Conservation (phyloP, 1,140 invertebrate genomes). For the Diabrotica virgifera region DNA sequence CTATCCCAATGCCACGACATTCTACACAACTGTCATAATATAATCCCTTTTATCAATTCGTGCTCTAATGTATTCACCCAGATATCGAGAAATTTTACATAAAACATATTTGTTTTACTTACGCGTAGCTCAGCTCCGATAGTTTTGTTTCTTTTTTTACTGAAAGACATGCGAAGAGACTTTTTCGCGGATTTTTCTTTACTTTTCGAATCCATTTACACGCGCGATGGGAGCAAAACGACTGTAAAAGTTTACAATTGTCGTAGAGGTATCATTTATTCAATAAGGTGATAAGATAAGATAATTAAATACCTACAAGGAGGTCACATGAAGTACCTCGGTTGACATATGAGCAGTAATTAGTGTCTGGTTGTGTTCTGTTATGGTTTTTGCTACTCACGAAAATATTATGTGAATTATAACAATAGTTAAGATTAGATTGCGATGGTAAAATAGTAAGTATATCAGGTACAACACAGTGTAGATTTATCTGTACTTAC, state of each 20-base stretch:
- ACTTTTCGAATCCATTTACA: background rate
- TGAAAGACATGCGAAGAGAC: constrained; percentile 10
- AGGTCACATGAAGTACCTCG: background rate
- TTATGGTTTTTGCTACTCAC: background rate
- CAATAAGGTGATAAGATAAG: constrained; percentile 11
- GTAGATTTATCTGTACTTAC: too few relatives aligned
- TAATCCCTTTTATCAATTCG: too few relatives aligned
- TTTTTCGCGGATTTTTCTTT: constrained; percentile 14
- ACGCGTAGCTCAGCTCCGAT: too few relatives aligned
- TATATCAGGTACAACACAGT: too few relatives aligned
- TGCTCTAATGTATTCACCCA: too few relatives aligned
- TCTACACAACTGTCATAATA: too few relatives aligned
- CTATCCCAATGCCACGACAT: too few relatives aligned
- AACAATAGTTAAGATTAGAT: too few relatives aligned
- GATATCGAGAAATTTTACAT: too few relatives aligned
- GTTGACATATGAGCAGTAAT: background rate
- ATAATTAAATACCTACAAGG: background rate
- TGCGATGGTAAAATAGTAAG: too few relatives aligned
- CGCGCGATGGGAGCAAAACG: background rate
- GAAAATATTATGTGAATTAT: too few relatives aligned
- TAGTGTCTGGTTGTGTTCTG: background rate
- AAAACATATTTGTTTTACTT: too few relatives aligned
- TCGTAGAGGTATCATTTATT: background rate
- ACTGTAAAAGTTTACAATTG: background rate
- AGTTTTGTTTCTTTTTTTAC: constrained; percentile 11